Conservation (phyloP, 2,888 invertebrate genomes). For the Oconnorella tubifera region DNA sequence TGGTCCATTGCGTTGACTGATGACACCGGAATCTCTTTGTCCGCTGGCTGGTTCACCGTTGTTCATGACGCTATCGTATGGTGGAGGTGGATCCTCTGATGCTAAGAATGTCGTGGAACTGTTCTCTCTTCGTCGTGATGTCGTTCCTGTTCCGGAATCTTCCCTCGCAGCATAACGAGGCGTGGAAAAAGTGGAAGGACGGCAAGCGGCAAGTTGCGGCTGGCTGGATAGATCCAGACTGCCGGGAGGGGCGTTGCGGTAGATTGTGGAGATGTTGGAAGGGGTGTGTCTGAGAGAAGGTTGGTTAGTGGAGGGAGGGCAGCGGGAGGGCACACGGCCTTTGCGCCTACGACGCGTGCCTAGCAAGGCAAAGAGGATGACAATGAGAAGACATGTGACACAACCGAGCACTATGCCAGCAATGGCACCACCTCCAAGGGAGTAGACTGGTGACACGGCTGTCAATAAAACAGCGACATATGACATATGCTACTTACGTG, state of each 20-base stretch:
- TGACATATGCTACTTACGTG: no score
- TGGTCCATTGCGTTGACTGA: neutral
- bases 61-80: conserved; percentile 17
- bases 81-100: conserved; percentile 14
- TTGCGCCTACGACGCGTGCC: conserved; percentile 5
- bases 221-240: no score
- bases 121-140: neutral
- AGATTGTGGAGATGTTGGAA: conserved; percentile 12
- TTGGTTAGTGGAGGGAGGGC: neutral
- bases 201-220: neutral
- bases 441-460: neutral
- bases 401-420: conserved; percentile 9
- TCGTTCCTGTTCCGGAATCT: no score
- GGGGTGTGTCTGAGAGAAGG: neutral
- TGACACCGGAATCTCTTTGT: neutral
- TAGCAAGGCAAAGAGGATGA: conserved; percentile 9
- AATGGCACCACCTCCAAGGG: conserved; percentile 6
- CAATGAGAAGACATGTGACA: neutral
- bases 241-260: no score
- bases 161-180: neutral
- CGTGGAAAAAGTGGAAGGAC: neutral
- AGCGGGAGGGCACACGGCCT: neutral
- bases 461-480: neutral
- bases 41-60: neutral
- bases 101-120: conserved; percentile 1